These are phyloP conservation scores for Cylloceria caligata DNA, from an alignment of 2,888 invertebrate species.

Conservation along the genomic window DNA sequence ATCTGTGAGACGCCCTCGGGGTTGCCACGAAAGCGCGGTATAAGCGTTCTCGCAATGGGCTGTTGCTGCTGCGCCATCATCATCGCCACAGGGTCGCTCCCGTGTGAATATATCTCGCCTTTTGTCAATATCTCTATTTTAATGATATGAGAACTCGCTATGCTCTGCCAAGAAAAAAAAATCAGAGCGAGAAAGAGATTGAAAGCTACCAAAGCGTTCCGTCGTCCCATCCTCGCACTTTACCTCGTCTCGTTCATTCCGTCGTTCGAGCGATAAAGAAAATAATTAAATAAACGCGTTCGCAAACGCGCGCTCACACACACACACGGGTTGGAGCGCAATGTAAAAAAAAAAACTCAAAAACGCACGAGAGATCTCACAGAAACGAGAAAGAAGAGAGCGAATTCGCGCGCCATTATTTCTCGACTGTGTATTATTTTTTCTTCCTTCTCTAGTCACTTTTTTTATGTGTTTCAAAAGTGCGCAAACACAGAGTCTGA, in stretches of 20 bases:
- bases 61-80: slow-evolving; percentile 36
- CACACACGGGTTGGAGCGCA: slow-evolving; percentile 22
- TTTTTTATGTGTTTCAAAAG: slow-evolving; percentile 45
- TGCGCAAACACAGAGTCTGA: slow-evolving; percentile 29
- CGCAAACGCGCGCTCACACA: slow-evolving; percentile 46
- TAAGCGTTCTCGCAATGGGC: slow-evolving; percentile 56
- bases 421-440: slow-evolving; percentile 60
- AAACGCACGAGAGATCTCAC: slow-evolving; percentile 34
- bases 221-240: slow-evolving; percentile 43
- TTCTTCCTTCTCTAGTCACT: slow-evolving; percentile 37
- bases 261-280: slow-evolving; percentile 54
- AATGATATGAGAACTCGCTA: slow-evolving; percentile 80
- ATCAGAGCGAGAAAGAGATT: slow-evolving; percentile 57
- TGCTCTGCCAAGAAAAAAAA: slow-evolving; percentile 44
- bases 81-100: slow-evolving; percentile 64
- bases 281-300: slow-evolving; percentile 51
- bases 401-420: slow-evolving; percentile 66
- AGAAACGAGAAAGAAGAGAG: slow-evolving; percentile 58
- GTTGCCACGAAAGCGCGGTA: slow-evolving; percentile 68
- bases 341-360: background rate
- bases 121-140: slow-evolving; percentile 84
- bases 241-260: slow-evolving; percentile 47
- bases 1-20: slow-evolving; percentile 81
- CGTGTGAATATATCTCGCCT: slow-evolving; percentile 72
- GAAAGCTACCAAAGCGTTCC: slow-evolving; percentile 56